Percentiles rank a stretch among this genome's conserved stretches.
phyloP scores from a whole-genome alignment of 1,140 invertebrate species.

The Samia ricini region DNA sequence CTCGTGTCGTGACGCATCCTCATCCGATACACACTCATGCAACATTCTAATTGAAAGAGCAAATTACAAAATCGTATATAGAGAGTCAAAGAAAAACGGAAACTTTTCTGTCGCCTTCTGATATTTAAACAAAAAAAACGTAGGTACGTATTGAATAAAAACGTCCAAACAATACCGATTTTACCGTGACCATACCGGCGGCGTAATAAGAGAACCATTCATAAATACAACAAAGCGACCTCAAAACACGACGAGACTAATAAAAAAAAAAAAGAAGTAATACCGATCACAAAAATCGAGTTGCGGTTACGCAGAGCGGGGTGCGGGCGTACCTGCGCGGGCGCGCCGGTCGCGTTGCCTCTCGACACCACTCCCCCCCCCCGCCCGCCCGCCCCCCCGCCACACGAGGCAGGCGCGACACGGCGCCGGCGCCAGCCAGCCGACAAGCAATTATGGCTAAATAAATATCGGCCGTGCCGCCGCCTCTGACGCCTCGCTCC shows the following conservation, averaged over 20 bases:
- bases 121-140: no score
- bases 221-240: constrained; percentile 67
- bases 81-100: no score
- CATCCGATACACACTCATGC: constrained; percentile 30
- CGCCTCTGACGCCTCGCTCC: constrained; percentile 38
- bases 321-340: constrained; percentile 56
- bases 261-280: constrained; percentile 61
- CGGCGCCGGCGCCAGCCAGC: constrained; percentile 67
- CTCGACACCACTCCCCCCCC: background rate
- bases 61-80: no score
- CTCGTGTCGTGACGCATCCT: constrained; percentile 12
- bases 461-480: constrained; percentile 72
- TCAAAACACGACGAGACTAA: constrained; percentile 59
- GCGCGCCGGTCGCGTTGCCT: constrained; percentile 35
- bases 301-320: constrained; percentile 53
- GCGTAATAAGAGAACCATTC: constrained; percentile 56
- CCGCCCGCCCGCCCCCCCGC: constrained; percentile 20
- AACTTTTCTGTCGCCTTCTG: no score
- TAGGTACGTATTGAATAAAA: no score
- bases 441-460: constrained; percentile 75
- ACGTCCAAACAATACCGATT: background rate
- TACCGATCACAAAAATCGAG: constrained; percentile 63
- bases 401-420: constrained; percentile 49
- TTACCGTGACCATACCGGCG: background rate
- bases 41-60: no score